Evolutionary conservation across 2,888 invertebrate genomes (phyloP), one percentile per base, ranked within the genome.

Genomic region (Tenthredo scrophulariae): DNA sequence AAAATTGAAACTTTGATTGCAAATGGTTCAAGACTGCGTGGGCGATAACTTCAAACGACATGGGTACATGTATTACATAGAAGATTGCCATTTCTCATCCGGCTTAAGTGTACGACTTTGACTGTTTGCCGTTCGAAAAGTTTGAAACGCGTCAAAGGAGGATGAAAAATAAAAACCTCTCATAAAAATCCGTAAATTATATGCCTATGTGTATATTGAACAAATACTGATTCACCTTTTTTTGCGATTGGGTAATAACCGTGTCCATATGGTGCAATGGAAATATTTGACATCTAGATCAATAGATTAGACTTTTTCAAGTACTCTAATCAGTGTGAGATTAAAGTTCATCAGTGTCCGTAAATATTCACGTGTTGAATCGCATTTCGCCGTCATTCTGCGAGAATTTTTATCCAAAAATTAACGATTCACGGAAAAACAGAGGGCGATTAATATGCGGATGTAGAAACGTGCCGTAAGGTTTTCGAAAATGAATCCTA

Each of bases 221-320:
- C 40, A 40, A 74, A 74, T 15, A 26, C 6, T 22, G 22, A 40
- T 22, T 74, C 72, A n/a, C 18, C 33, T 33, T 29, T 70, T 18
- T 13, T 5, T 15, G 37, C 33, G 37, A 37, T 70, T 18, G n/a
- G 46, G 46, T 46, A 46, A 46, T 5, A 70, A 37, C 29, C 33
- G 13, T n/a, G 37, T 70, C 15, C 33, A 37, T 37, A 37, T 37
- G 70, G 18, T 15, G 6, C 1, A 15, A 15, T 33, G 26, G 2
- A 29, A 37, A 70, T 70, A 70, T 70, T 37, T 29, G 18, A 70
- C 22, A 70, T 37, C n/a, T 70, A 70, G 18, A 70, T 70, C 37
- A 15, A 70, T 37, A 37, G 29, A 74, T 74, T 29, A 74, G 22
- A 22, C 13, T 26, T n/a, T 74, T 74, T 43, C 15, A 22, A 43